Evolutionary conservation across 2,797 vertebrate genomes (phyloP), one percentile per base, ranked within the genome.

Genomic region (Chrysocyon brachyurus): DNA sequence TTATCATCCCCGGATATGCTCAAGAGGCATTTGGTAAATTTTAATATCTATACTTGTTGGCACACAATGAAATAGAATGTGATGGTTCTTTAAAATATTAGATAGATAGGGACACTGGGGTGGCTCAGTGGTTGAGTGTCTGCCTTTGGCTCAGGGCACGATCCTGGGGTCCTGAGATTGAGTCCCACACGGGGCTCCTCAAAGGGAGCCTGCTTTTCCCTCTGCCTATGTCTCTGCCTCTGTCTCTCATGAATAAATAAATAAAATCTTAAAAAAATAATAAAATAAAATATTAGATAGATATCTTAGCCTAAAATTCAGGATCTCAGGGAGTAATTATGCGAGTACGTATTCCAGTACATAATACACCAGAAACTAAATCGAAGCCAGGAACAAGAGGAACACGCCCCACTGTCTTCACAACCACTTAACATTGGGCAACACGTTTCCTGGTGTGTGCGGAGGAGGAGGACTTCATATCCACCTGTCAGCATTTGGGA

Each of bases 81-180:
- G 72, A 61, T 24, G 7, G 40, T 78, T 86, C 54, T 59, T 59
- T 59, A 91, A 54, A 33, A 46, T 46, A 17, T 28, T 40, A 85
- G 52, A 15, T 77, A 22, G 46, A 54, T 16, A 84, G 33, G 22
- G 36, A 31, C 15, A 0, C 31, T 31, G 31, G 31, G 63, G 63
- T 16, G 63, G 63, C 31, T 66, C 6, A 6, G 15, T 16, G 5
- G 63, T 66, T 66, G 3, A 16, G 15, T 4, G 14, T 17, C 63
- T 12, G 31, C 5, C 63, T 66, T 16, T 0, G 6, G 31, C 63
- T n/a, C 6, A 16, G 63, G 63, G 15, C 63, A 15, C 6, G 1
- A 16, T 66, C 63, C 40, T 46, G 40, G 40, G 40, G 40, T 46
- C 40, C 40, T 46, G 40, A 46, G 40, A 46, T 7, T 6, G 40